phyloP scores from a whole-genome alignment of 1,140 invertebrate species.

The Lepidurus packardi region DNA sequence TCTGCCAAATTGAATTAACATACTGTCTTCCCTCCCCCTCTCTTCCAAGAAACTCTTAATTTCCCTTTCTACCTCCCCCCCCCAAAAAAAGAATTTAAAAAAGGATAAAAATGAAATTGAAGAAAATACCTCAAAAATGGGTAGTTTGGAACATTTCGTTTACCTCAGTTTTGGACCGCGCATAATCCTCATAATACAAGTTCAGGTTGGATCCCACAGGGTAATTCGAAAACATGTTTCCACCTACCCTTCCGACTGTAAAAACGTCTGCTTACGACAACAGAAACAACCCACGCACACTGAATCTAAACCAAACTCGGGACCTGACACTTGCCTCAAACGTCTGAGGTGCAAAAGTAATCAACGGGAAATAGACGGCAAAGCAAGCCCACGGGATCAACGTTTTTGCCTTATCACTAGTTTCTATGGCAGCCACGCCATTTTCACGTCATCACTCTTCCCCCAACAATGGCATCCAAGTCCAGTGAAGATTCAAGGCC shows the following conservation, averaged over 20 bases:
- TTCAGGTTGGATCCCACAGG: constrained; percentile 12
- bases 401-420: too few relatives aligned
- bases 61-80: background rate
- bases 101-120: background rate
- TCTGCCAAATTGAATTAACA: background rate
- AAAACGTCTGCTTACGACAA: background rate
- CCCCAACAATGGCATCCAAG: too few relatives aligned
- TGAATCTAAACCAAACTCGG: too few relatives aligned
- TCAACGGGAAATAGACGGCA: too few relatives aligned
- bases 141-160: background rate
- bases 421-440: too few relatives aligned
- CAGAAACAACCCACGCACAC: background rate
- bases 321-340: too few relatives aligned
- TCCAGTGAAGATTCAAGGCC: too few relatives aligned
- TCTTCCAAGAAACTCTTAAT: background rate
- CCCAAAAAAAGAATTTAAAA: background rate
- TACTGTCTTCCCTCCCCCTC: background rate
- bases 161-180: constrained; percentile 29
- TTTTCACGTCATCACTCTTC: too few relatives aligned
- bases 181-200: constrained; percentile 30
- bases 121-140: background rate
- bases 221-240: background rate
- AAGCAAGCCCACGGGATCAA: too few relatives aligned
- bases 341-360: too few relatives aligned
- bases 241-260: background rate